Evolutionary conservation across 2,797 vertebrate genomes (phyloP), one percentile per base, ranked within the genome.

Genomic region (Taenioides sp.): DNA sequence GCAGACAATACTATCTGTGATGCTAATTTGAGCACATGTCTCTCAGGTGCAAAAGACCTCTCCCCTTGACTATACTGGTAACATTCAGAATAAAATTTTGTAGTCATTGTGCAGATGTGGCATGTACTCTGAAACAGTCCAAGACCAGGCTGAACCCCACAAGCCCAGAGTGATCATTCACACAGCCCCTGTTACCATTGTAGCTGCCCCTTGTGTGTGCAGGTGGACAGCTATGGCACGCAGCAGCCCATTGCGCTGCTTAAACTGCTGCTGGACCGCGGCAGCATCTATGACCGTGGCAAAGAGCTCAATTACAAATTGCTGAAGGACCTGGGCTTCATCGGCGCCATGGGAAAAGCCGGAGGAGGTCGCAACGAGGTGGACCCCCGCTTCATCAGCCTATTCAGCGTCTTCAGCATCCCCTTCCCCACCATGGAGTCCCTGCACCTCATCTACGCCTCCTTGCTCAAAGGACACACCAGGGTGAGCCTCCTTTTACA

Each of bases 141-240:
- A 43, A 43, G 40, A 5, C 12, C 40, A 14, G 40, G 43, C 43
- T 47, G 43, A 16, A 25, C 0, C 3, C 22, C 12, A 58, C 10
- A 23, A 16, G 55, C 25, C 3, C 22, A 58, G 23, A 58, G 23
- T 25, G 55, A n/a, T 52, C 40, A 43, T 20, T 58, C 55, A 5
- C 4, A 16, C 14, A 25, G 27, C 16, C 3, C 12, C 16, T 34
- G 59, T 34, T 18, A 9, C 7, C 1, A 4, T 17, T n/a, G 17
- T 61, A 0, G 0, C 28, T 63, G 28, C 14, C 34, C 27, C 16
- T 23, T 28, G 0, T 62, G 79, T 37, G 60, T 18, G 14, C 69
- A 99, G 98, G 95, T 99, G 73, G 98, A 99, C 57, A 94, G 93
- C 6, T 99, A 99, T 1, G 97, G 97, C 58, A 99, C 98, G 0